Conservation (phyloP, 2,888 invertebrate species). For the Sthenelais limicola region DNA sequence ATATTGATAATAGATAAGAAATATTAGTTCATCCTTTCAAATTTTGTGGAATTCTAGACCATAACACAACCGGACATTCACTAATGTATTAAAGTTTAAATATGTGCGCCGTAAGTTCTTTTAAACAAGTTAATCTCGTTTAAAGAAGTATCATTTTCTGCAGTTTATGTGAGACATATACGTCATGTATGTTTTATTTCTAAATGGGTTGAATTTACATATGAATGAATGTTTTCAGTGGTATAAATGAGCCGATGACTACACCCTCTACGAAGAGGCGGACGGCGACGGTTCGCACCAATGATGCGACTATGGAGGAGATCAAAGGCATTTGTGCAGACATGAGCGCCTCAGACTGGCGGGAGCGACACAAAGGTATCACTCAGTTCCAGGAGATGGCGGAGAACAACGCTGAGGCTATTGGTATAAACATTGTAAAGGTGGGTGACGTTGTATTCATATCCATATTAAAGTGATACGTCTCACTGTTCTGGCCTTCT, state of each 20-base stretch:
- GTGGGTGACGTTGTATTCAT: slow-evolving; percentile 54
- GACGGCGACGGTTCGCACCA: slow-evolving; percentile 25
- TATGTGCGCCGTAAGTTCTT: too few species aligned
- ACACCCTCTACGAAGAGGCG: slow-evolving; percentile 36
- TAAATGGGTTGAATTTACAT: not conserved
- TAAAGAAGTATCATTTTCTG: too few species aligned
- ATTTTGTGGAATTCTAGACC: too few species aligned
- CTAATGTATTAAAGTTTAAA: too few species aligned
- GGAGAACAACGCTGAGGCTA: slow-evolving; percentile 59
- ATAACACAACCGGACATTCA: too few species aligned
- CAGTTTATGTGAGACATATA: too few species aligned
- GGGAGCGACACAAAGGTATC: slow-evolving; percentile 67
- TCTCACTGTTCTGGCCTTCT: too few species aligned
- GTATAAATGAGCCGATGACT: slow-evolving; percentile 11
- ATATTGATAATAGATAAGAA: too few species aligned
- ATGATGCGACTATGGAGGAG: slow-evolving; percentile 43
- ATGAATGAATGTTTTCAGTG: not conserved
- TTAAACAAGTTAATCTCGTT: too few species aligned
- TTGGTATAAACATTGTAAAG: slow-evolving; percentile 66
- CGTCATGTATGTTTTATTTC: not conserved
- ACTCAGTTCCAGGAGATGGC: slow-evolving; percentile 64
- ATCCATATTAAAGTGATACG: too few species aligned
- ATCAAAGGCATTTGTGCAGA: slow-evolving; percentile 39
- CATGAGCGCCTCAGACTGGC: slow-evolving; percentile 62
- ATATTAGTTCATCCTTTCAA: too few species aligned